Base-by-base conservation (phyloP, 2,888 invertebrate species). In the Pharmacophagus antenor region DNA sequence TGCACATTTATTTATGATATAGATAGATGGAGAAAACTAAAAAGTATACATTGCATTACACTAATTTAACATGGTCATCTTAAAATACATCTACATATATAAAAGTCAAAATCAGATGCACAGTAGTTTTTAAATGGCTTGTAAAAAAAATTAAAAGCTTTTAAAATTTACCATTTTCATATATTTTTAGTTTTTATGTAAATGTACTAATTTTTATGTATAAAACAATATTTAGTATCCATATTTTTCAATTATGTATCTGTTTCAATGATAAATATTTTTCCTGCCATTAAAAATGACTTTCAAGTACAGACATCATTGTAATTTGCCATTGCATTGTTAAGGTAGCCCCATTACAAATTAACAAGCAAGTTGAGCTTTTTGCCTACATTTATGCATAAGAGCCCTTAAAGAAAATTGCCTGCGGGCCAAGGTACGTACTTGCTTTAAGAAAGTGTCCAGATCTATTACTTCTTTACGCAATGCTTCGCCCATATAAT, bases 361-460 rank as follows among this genome's bases (percentile, higher is more conserved):
- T 73, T 92, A 95, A 80, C 95, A 94, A 55, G 95, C 94, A 62
- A 96, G 82, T 55, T 96, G 98, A 64, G 98, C 98, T 83, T 97
- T 98, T 81, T 97, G 96, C 76, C 99, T 93, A 86, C 99, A 99
- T 85, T 98, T 98, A 79, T 98, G 96, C 95, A 99, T 98, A 52
- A 98, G 90, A 50, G 99, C 99, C 64, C 99, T 92, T 62, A 98
- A 91, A 92, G 98, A 97, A 79, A 99, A 99, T 88, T 99, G 99
- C 77, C 96, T 95, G 60, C 99, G 94, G 10, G 99, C 99, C 64
- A 99, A 89, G 65, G 97, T 95, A 65, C 99, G 94, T 1, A 99
- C 98, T 92, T 98, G 97, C 88, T 98, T 98, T 72, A 99, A 92
- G 90, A 99, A 99, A 57, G 96, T 95, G 78, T 99, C 99, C 74